Base-by-base conservation (phyloP, 2,888 invertebrate genomes). In the Microctonus aethiopoides region DNA sequence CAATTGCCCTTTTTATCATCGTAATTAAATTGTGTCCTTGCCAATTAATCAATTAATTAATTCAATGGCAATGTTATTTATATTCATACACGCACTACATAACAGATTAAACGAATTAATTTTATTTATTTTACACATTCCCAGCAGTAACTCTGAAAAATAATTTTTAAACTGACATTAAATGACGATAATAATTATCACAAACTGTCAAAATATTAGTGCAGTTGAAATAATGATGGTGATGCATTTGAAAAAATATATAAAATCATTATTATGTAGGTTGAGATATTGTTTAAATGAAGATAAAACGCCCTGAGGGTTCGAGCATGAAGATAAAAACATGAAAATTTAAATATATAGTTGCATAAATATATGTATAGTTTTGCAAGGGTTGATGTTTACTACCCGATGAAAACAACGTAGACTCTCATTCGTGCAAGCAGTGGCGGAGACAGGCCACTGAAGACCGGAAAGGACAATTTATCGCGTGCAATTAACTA, bases 401-500 rank as follows among this genome's bases (percentile, higher is more conserved):
- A 51, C 63, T 20, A 69, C 75, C 46, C 72, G 68, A 64, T 69
- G 72, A 73, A 71, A 73, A 72, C 74, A 70, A 32, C 52, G 46
- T 57, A 29, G 57, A 60, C 70, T 68, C 73, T 76, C 73, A 77
- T 74, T 78, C 72, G 72, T 72, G 73, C 70, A 56, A 66, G 65
- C 64, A 67, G 69, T 54, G 57, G 71, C 67, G 68, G 72, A 73
- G 71, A 71, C 71, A 67, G 79, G 70, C 61, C 66, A 68, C 66
- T 68, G 63, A 70, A 63, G 72, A 71, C 77, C 76, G 77, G 79
- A 79, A 80, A 77, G 75, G 79, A 77, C 78, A 78, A 81, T 80
- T 81, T 80, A 80, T 80, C 78, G 77, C 71, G 75, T 52, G 77
- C 80, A 80, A 80, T 80, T 80, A 81, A 78, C 74, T 74, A 75